Base-by-base conservation (phyloP, 1,140 invertebrate genomes). In the Campodea augens region DNA sequence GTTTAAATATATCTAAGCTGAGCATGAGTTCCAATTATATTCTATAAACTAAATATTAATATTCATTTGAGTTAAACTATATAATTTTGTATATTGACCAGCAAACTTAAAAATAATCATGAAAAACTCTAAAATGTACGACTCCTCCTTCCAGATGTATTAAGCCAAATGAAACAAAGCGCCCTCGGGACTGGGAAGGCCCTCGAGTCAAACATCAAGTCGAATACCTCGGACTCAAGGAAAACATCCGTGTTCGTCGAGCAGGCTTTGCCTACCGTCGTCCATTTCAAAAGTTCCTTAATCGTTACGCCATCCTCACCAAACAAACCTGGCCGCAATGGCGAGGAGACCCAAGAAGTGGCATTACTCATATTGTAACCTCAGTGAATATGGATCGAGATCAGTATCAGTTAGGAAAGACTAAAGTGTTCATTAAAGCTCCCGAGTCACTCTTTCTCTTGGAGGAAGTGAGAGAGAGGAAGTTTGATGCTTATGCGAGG, bases 81-180 rank as follows among this genome's bases (percentile, higher is more conserved):
- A 37, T 10, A 19, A 4, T 18, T 37, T 18, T 18, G 25, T 15
- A 27, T 3, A 40, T 7, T 40, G 10, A 10, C 10, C 38, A 12
- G 13, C 18, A 22, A 5, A 21, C 25, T 42, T 42, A 23, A 21
- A 40, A 40, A 19, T 7, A 40, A 40, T 12, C 7, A 12, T 40
- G 7, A 38, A 7, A 18, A 20, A 7, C 37, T 38, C 4, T 4
- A 23, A 42, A 22, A 23, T 12, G 4, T 12, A n/a, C n/a, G 18
- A 20, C 2, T 21, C 38, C 25, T 38, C 32, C 12, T 19, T 39
- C 1, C 38, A 58, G 79, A 25, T 84, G 81, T 55, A 80, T 83
- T 46, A 83, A 83, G 57, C 80, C 80, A 2, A 83, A 83, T 55
- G 78, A 83, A 56, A 77, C 73, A 5, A 81, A 81, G 57, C 69